A percentile compares a stretch with the other conserved stretches of the same genome.
phyloP scores from a whole-genome alignment of 2,113 vertebrate species.

The Pachypanchax playfairii region DNA sequence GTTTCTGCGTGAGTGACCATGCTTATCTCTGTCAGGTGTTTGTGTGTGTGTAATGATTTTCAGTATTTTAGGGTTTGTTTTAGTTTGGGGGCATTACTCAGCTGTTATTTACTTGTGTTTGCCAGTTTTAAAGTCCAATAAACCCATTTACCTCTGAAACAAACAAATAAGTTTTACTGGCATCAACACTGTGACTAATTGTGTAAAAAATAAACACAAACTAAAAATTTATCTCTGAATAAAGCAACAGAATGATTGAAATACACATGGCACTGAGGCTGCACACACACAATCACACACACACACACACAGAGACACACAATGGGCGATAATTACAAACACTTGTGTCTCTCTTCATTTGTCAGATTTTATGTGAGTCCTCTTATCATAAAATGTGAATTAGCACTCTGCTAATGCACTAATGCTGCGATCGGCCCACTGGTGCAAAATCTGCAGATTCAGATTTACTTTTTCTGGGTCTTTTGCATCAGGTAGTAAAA shows the following conservation, averaged over 20 bases:
- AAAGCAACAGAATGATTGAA: no score
- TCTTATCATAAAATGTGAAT: neutral
- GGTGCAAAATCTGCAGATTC: neutral
- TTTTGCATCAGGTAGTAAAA: neutral
- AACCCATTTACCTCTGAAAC: neutral
- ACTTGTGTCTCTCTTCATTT: neutral
- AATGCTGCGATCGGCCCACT: neutral
- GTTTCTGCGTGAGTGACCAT: constrained; percentile 15
- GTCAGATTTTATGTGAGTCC: neutral
- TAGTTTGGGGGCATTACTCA: neutral
- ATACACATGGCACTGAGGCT: accelerated
- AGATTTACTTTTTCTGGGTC: neutral
- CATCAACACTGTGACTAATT: neutral
- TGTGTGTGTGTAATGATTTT: constrained; percentile 2
- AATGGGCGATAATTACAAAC: neutral
- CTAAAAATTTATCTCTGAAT: no score
- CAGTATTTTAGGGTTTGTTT: constrained; percentile 8
- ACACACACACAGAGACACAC: no score
- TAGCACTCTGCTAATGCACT: no score
- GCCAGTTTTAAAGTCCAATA: neutral
- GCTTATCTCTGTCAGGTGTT: constrained; percentile 31
- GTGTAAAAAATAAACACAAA: neutral
- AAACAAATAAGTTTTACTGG: neutral
- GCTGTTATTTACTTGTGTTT: neutral
- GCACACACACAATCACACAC: no score